Conservation (phyloP, 2,797 vertebrate genomes). For the Dipus sagitta region DNA sequence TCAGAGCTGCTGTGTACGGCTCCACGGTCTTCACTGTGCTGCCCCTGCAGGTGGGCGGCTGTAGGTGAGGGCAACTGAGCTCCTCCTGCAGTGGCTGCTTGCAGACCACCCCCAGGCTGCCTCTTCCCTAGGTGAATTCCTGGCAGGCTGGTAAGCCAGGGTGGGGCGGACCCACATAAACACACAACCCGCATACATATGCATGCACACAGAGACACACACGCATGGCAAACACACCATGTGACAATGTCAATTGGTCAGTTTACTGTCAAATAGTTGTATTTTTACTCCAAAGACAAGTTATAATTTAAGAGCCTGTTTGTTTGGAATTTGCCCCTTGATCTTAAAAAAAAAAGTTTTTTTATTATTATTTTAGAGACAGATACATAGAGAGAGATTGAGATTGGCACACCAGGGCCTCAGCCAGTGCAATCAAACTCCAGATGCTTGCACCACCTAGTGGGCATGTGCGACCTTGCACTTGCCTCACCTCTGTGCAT, state of each 20-base stretch:
- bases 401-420: no score
- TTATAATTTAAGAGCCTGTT: background rate
- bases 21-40: background rate
- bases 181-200: background rate
- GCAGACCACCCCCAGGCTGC: background rate
- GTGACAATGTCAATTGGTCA: background rate
- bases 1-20: constrained; percentile 2
- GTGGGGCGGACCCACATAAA: background rate
- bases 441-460: no score
- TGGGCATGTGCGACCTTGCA: no score
- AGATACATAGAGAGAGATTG: no score
- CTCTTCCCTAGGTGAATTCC: background rate
- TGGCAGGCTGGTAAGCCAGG: background rate
- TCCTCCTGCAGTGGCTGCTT: background rate
- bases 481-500: no score
- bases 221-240: accelerated
- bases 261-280: constrained; percentile 3
- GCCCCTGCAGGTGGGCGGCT: background rate
- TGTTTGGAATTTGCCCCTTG: background rate
- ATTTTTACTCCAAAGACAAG: background rate
- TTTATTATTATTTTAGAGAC: no score
- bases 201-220: no score
- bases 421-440: no score
- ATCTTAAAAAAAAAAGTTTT: background rate
- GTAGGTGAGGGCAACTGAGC: background rate